Conservation (phyloP, 2,797 vertebrate genomes). For the Fratercula arctica region DNA sequence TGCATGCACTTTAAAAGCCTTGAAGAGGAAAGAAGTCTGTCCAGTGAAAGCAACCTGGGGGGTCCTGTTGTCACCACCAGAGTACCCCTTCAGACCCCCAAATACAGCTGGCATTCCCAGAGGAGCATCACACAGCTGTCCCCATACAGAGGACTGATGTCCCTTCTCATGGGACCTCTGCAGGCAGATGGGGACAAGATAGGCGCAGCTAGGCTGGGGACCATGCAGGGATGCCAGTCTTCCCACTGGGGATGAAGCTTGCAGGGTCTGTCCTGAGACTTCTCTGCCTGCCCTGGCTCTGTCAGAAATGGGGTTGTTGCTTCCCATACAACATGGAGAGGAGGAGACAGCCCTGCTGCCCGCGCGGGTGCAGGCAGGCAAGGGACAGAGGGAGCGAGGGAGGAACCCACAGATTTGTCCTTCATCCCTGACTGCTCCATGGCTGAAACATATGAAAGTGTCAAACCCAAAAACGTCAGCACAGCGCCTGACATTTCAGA, state of each 20-base stretch:
- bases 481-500: not conserved
- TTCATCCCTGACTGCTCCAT: not conserved
- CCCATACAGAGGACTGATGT: not conserved
- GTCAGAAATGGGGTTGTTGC: not conserved
- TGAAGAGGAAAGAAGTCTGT: not conserved
- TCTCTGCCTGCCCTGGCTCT: not conserved
- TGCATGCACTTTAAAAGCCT: not conserved
- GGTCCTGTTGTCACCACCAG: not conserved
- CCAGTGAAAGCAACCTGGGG: not conserved
- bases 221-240: not conserved
- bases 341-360: not conserved
- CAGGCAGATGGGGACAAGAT: not conserved
- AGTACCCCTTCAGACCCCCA: not conserved
- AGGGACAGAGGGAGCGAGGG: slow-evolving; percentile 7
- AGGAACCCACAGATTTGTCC: not conserved
- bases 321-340: not conserved
- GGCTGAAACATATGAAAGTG: not conserved
- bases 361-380: rapidly evolving
- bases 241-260: not conserved
- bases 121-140: not conserved
- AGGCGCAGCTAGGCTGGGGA: not conserved
- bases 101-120: not conserved
- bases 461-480: not conserved
- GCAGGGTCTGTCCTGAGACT: not conserved
- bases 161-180: not conserved